Evolutionary conservation across 2,888 invertebrate genomes (phyloP), one percentile per base, ranked within the genome.

Genomic region (Agrotis clavis): DNA sequence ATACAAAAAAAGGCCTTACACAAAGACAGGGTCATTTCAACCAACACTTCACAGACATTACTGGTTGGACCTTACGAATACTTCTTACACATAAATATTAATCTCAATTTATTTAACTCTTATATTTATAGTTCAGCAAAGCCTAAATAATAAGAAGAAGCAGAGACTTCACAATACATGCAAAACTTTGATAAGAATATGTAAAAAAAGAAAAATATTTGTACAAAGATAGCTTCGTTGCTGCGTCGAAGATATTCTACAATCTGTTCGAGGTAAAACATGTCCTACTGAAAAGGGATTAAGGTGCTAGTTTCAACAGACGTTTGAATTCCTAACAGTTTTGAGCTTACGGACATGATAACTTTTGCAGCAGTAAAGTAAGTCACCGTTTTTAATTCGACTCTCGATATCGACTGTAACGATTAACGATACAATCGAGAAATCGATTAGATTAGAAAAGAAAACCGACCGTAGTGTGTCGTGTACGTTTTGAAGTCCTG

Each of bases 81-180:
- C 62, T 41, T 75, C 57, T 75, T 77, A 78, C 80, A 80, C 77
- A 83, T 62, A 64, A 85, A 71, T 74, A 77, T 75, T 74, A 67
- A 72, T 67, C 30, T 74, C 60, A 71, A 66, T 76, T 87, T 80
- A 81, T 82, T 77, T 81, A 81, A 69, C 59, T 74, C 69, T 77
- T 80, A 81, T 62, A 77, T 79, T 67, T 74, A 84, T 75, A 85
- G 79, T 82, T 90, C 89, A 93, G 95, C 95, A 87, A 95, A 95
- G 95, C 94, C 94, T 94, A 94, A 95, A 95, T 93, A 90, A 94
- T 93, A 93, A 94, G 90, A 95, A 94, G 89, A 95, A 95, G 95
- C 95, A 85, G 83, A 89, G 88, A 91, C 89, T 83, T 85, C 78
- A 85, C 83, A 84, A 88, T 77, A 83, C 77, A 92, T 91, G 91